Evolutionary conservation across 2,888 invertebrate genomes (phyloP), one percentile per base, ranked within the genome.

Genomic region (Spisula subtruncata): DNA sequence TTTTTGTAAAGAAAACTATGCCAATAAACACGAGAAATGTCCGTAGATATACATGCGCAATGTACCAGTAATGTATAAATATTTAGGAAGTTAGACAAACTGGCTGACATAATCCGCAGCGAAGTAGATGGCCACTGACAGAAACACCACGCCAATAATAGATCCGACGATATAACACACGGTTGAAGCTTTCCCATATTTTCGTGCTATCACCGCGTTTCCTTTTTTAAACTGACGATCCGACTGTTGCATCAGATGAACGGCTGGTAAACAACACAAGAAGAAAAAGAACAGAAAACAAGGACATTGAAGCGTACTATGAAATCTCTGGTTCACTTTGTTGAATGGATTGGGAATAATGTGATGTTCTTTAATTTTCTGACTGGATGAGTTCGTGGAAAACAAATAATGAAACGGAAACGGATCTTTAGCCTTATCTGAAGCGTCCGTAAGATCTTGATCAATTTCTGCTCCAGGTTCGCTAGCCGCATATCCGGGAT

Each of bases 221-320:
- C 94, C 94, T 16, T 90, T 88, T 84, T 93, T 93, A 60, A 93
- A 95, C 54, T 93, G 92, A 16, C 87, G 87, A 85, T 95, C 94
- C 4, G 93, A 93, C 32, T 87, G 87, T 60, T 93, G 92, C 95
- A 95, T 94, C 80, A 89, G 92, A 80, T 93, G 92, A 35, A 95
- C 92, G 10, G 92, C 94, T 10, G 94, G 94, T n/a, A 94, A 54
- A 85, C 94, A 95, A 83, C 94, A 95, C 81, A 95, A 79, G 83
- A 95, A 93, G 89, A 92, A 95, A 92, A 94, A 94, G 89, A 94
- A 95, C 46, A 94, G 90, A 83, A 92, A 95, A 71, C 94, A 95
- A 0, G 94, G 94, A 83, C 94, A 95, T 35, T 94, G 93, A 5
- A 94, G 86, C 0, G 92, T 92, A 84, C 93, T 92, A 85, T 94